Conservation (phyloP, 1,140 invertebrate species). For the Calosoma granatense region DNA sequence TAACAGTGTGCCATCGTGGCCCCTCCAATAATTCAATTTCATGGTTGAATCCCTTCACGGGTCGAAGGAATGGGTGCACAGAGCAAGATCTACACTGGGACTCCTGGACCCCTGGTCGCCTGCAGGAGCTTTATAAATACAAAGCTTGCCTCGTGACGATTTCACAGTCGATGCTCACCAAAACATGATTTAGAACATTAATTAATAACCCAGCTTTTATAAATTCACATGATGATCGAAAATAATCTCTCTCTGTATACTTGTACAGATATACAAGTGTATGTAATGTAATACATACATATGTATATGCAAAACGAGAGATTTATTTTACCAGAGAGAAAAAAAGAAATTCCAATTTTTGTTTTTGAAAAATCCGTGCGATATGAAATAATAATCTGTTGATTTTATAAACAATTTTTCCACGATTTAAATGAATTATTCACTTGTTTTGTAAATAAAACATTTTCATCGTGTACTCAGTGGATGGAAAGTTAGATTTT, state of each 20-base stretch:
- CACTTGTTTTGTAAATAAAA: conserved; percentile 9
- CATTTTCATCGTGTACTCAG: neutral
- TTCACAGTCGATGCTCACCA: neutral
- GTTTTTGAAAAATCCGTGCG: too few relatives aligned
- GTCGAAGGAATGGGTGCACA: too few relatives aligned
- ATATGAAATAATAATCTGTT: conserved; percentile 8
- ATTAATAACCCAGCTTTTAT: conserved; percentile 16
- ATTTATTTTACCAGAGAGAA: too few relatives aligned
- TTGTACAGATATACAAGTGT: too few relatives aligned
- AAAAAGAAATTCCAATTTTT: too few relatives aligned
- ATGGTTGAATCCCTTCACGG: conserved; percentile 23
- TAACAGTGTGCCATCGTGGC: conserved; percentile 12
- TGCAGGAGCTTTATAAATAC: neutral
- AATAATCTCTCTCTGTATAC: too few relatives aligned
- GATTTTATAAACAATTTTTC: conserved; percentile 6
- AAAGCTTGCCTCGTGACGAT: conserved; percentile 9
- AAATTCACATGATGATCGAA: too few relatives aligned
- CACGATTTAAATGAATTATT: neutral
- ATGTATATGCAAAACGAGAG: too few relatives aligned
- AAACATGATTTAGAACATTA: conserved; percentile 2
- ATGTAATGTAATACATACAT: too few relatives aligned
- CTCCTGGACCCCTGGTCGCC: neutral
- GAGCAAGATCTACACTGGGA: too few relatives aligned
- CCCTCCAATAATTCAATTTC: conserved; percentile 27
- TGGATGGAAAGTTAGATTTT: neutral